phyloP scores from a whole-genome alignment of 1,140 invertebrate species.

The Diorhabda sublineata region DNA sequence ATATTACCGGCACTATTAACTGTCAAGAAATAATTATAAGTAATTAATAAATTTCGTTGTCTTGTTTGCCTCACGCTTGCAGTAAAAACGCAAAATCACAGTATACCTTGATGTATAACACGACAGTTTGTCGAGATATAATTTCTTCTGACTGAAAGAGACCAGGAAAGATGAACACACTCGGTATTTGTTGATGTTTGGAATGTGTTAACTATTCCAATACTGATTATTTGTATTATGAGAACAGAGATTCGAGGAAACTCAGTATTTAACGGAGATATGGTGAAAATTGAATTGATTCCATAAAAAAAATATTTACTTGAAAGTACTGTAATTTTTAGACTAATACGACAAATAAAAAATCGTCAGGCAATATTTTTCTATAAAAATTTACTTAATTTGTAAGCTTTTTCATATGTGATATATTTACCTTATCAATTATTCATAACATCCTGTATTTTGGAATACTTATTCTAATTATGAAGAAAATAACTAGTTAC shows the following conservation, averaged over 20 bases:
- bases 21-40: constrained; percentile 17
- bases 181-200: too few relatives aligned
- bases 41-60: constrained; percentile 15
- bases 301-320: too few relatives aligned
- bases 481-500: constrained; percentile 9
- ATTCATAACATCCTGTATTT: constrained; percentile 11
- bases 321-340: too few relatives aligned
- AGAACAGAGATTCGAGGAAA: too few relatives aligned
- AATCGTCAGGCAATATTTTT: too few relatives aligned
- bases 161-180: neutral
- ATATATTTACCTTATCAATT: neutral
- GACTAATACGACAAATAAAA: too few relatives aligned
- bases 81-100: constrained; percentile 7
- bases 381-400: too few relatives aligned
- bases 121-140: constrained; percentile 11
- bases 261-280: too few relatives aligned
- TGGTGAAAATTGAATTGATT: too few relatives aligned
- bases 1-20: constrained; percentile 10
- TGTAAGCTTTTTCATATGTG: too few relatives aligned
- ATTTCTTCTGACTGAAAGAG: neutral
- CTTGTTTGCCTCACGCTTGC: constrained; percentile 8
- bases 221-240: too few relatives aligned
- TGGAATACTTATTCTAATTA: constrained; percentile 12
- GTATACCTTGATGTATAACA: constrained; percentile 7
- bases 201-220: too few relatives aligned